Evolutionary conservation across 2,113 vertebrate genomes (phyloP).

Genomic region (Laticauda laticaudata): DNA sequence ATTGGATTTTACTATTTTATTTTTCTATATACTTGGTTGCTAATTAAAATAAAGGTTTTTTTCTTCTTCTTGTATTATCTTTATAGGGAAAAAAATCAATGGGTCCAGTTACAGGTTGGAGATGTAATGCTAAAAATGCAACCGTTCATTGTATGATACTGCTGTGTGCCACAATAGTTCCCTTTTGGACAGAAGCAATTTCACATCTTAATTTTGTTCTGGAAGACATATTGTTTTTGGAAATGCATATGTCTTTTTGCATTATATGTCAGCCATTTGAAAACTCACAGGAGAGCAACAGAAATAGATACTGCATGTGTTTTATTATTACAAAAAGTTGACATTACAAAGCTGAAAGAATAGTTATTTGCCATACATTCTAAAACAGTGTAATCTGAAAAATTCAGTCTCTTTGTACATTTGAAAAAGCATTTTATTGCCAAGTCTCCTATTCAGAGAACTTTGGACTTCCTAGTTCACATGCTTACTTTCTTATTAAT

Average conservation of each 20-base stretch:
- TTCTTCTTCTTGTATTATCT: neutral
- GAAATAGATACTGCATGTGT: neutral
- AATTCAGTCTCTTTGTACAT: neutral
- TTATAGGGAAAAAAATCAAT: neutral
- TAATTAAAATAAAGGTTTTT: neutral
- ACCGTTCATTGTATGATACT: neutral
- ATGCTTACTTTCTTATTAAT: neutral
- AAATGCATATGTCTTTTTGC: neutral
- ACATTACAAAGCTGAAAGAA: neutral
- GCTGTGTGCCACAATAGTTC: neutral
- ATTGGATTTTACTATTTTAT: neutral
- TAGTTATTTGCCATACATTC: neutral
- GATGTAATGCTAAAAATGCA: neutral
- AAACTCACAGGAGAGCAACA: neutral
- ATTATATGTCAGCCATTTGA: neutral
- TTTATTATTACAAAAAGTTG: neutral
- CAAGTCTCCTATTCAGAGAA: neutral
- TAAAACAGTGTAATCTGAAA: neutral
- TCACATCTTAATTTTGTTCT: neutral
- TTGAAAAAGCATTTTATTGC: neutral
- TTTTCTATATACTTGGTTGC: neutral
- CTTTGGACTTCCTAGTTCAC: neutral
- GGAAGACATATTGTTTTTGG: neutral
- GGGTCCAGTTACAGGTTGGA: neutral
- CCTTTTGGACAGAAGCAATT: neutral